phyloP scores from a whole-genome alignment of 64 coral and sea anemone genomes.

The Trachythela sp. region DNA sequence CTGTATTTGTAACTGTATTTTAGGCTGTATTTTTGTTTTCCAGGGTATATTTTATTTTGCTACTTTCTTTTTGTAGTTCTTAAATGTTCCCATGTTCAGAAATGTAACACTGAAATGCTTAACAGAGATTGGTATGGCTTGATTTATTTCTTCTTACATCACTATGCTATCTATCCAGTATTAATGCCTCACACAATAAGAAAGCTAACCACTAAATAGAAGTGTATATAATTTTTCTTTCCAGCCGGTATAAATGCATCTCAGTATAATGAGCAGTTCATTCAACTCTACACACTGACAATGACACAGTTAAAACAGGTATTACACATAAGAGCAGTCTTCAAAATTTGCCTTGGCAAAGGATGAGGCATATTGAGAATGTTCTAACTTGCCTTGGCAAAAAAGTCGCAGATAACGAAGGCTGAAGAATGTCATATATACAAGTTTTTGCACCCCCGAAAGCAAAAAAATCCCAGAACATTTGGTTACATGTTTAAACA shows the following conservation, averaged over 20 bases:
- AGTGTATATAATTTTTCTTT: neutral
- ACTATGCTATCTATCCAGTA: neutral
- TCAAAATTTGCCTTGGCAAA: too few relatives aligned
- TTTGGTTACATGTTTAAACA: too few relatives aligned
- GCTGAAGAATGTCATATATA: too few relatives aligned
- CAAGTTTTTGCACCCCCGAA: too few relatives aligned
- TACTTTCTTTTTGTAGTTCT: slow-evolving; percentile 57
- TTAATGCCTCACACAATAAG: neutral
- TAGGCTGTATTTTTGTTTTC: neutral
- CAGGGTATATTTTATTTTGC: neutral
- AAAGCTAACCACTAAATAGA: neutral
- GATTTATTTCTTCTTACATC: neutral
- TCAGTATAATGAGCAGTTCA: slow-evolving; percentile 97
- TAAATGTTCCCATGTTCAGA: slow-evolving; percentile 97
- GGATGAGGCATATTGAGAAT: too few relatives aligned
- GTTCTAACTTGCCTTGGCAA: too few relatives aligned
- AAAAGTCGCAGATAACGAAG: too few relatives aligned
- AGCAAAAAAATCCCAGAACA: too few relatives aligned
- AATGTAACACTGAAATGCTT: slow-evolving; percentile 97
- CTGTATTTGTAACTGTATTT: neutral
- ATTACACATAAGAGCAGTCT: neutral
- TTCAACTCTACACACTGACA: slow-evolving; percentile 72
- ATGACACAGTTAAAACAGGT: slow-evolving; percentile 99
- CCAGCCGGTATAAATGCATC: slow-evolving; percentile 84
- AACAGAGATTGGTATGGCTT: slow-evolving; percentile 90